A percentile compares a stretch with the other conserved stretches of the same genome.
These are phyloP conservation scores for Delichon dasypus DNA, from an alignment of 2,797 vertebrate genomes.

Conservation along the genomic window DNA sequence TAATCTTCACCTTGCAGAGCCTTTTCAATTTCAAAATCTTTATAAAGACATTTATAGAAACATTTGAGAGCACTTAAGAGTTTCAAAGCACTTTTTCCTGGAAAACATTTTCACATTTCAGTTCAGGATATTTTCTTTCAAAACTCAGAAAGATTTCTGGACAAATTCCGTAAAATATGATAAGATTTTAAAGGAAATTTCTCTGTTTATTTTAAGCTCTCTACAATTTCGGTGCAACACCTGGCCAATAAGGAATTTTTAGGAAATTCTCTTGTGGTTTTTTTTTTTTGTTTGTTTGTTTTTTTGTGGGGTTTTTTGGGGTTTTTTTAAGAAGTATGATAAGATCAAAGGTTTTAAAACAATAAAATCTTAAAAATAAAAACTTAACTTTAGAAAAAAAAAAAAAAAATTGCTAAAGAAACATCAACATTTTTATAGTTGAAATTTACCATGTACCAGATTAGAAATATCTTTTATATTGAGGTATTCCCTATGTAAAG, in stretches of 20 bases:
- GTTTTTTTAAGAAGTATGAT: not conserved
- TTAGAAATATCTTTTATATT: not conserved
- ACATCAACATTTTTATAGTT: not conserved
- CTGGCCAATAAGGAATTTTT: not conserved
- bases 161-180: not conserved
- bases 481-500: not conserved
- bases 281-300: not conserved
- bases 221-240: not conserved
- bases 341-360: not conserved
- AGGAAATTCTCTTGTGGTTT: not conserved
- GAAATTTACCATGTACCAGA: not conserved
- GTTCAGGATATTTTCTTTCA: not conserved
- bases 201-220: not conserved
- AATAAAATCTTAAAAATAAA: not conserved
- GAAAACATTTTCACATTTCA: not conserved
- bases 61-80: not conserved
- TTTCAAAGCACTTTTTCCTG: not conserved
- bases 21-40: not conserved
- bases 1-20: rapidly evolving
- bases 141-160: not conserved
- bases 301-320: no score
- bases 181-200: not conserved
- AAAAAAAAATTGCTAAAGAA: rapidly evolving
- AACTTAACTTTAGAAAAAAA: rapidly evolving
- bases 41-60: not conserved